Percentiles rank a stretch among this genome's conserved stretches.
Conservation (phyloP, 2,888 invertebrate species). For the Hecatera dysodea region DNA sequence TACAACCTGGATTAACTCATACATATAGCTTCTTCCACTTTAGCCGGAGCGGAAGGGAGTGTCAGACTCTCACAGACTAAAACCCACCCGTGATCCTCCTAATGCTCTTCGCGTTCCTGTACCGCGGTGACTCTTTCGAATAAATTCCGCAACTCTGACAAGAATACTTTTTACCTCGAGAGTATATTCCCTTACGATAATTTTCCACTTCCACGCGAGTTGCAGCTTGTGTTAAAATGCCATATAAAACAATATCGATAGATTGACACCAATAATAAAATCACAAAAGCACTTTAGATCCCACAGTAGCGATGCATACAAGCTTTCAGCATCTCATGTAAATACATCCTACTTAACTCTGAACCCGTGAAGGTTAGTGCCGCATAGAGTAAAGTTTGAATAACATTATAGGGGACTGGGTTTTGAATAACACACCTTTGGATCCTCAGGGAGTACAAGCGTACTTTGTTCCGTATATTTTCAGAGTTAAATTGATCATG, state of each 20-base stretch:
- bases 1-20: too few species aligned
- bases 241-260: slow-evolving; percentile 14
- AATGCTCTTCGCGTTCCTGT: too few species aligned
- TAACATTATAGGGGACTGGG: slow-evolving; percentile 14
- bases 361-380: background rate
- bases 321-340: slow-evolving; percentile 20
- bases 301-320: too few species aligned
- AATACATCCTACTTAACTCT: background rate
- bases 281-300: slow-evolving; percentile 24
- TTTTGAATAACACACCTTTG: slow-evolving; percentile 34
- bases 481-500: slow-evolving; percentile 10
- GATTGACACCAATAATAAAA: slow-evolving; percentile 27
- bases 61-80: too few species aligned
- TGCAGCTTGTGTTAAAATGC: background rate
- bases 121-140: too few species aligned
- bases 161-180: background rate
- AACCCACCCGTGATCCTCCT: too few species aligned
- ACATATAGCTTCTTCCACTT: too few species aligned
- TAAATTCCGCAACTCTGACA: too few species aligned
- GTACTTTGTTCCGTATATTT: background rate
- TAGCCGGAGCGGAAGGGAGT: too few species aligned
- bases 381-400: slow-evolving; percentile 20
- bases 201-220: background rate
- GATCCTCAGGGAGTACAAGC: background rate
- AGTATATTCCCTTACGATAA: background rate